A percentile compares a stretch with the other conserved stretches of the same genome.
Conservation (phyloP, 2,113 vertebrate species). For the Phocoena sinus region DNA sequence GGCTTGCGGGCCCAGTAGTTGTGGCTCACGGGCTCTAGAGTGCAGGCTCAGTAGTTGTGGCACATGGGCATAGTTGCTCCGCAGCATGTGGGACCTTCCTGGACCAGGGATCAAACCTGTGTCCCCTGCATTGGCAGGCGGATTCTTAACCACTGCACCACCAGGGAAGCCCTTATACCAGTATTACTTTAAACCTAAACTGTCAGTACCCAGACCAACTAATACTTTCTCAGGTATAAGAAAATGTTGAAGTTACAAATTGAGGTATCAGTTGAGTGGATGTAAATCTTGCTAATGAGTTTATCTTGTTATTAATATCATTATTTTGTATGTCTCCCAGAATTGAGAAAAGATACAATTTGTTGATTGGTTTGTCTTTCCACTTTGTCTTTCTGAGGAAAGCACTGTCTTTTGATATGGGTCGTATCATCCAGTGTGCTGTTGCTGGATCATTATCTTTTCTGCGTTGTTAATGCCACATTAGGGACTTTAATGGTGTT, state of each 20-base stretch:
- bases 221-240: neutral
- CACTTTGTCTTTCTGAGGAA: neutral
- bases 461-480: neutral
- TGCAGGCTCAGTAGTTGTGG: no score
- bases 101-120: no score
- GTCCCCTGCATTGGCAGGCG: no score
- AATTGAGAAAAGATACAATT: neutral
- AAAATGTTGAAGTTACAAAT: neutral
- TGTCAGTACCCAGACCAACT: neutral
- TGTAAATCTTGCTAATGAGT: neutral
- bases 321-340: neutral
- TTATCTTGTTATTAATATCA: neutral
- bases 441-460: no score
- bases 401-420: neutral
- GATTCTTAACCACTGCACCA: no score
- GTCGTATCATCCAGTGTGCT: neutral
- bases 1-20: no score
- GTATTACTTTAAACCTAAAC: neutral
- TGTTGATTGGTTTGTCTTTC: neutral
- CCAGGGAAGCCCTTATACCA: no score
- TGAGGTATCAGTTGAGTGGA: neutral
- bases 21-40: no score
- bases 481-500: neutral
- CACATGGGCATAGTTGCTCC: no score
- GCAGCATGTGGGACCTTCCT: no score